Conservation (phyloP, 1,140 invertebrate genomes). For the Listronotus bonariensis region DNA sequence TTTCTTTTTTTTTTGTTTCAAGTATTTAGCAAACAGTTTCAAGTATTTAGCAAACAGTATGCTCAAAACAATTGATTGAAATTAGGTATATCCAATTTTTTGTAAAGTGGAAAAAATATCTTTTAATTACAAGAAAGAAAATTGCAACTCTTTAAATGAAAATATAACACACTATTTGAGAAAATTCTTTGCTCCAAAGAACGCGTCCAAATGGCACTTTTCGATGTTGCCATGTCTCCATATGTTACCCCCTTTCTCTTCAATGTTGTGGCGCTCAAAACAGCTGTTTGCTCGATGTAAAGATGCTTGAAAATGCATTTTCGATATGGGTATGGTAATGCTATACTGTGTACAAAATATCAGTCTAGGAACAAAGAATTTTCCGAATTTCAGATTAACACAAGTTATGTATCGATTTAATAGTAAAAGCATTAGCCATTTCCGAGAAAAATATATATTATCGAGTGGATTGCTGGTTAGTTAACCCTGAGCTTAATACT, state of each 20-base stretch:
- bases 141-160: constrained; percentile 30
- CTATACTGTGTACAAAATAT: constrained; percentile 2
- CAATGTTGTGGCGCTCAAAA: constrained; percentile 24
- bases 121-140: too few relatives aligned
- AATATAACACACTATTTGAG: constrained; percentile 26
- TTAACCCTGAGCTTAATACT: too few relatives aligned
- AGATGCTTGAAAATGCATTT: constrained; percentile 25
- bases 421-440: constrained; percentile 7
- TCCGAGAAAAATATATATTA: neutral
- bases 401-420: constrained; percentile 17
- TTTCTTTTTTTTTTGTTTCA: too few relatives aligned
- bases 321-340: constrained; percentile 26
- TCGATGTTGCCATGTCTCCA: constrained; percentile 30
- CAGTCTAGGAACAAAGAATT: constrained; percentile 56
- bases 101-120: too few relatives aligned
- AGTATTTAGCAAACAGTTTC: too few relatives aligned
- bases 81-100: too few relatives aligned
- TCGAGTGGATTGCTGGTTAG: too few relatives aligned
- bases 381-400: constrained; percentile 43
- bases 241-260: constrained; percentile 10
- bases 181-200: constrained; percentile 55
- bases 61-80: too few relatives aligned
- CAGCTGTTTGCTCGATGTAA: constrained; percentile 31
- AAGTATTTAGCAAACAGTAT: too few relatives aligned
- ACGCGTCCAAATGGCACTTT: constrained; percentile 46